Conservation (phyloP, 2,888 invertebrate genomes). For the Agrochola lychnidis region DNA sequence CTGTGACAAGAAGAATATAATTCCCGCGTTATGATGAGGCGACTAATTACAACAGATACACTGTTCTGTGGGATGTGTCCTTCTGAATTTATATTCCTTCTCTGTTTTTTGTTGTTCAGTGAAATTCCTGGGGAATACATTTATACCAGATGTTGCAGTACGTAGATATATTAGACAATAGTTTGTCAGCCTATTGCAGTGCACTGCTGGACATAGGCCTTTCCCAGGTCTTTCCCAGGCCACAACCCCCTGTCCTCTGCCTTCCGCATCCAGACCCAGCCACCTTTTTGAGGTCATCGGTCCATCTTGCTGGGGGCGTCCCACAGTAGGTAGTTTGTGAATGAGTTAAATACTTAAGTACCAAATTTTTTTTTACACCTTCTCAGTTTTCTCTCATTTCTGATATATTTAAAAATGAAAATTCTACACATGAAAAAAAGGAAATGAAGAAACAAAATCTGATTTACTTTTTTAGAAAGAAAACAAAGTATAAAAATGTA, state of each 20-base stretch:
- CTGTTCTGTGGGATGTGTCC: background rate
- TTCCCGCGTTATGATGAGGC: background rate
- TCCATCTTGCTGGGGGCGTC: no score
- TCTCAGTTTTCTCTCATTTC: background rate
- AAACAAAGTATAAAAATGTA: background rate
- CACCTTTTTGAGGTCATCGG: no score
- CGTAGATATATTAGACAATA: background rate
- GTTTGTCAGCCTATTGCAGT: no score
- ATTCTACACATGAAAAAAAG: no score
- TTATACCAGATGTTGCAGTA: background rate
- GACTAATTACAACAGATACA: background rate
- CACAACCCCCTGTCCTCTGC: no score
- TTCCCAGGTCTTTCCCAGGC: no score
- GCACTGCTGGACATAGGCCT: no score
- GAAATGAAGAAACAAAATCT: background rate
- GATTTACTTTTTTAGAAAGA: no score
- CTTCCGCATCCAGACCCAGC: no score
- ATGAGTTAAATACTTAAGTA: no score
- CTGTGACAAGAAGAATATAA: slow-evolving; percentile 8
- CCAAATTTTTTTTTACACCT: no score
- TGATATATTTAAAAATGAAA: background rate
- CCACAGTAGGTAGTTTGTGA: no score
- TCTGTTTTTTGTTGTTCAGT: background rate
- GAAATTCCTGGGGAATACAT: background rate
- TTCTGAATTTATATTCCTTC: background rate